phyloP scores from a whole-genome alignment of 2,113 vertebrate species.

The Etheostoma spectabile region DNA sequence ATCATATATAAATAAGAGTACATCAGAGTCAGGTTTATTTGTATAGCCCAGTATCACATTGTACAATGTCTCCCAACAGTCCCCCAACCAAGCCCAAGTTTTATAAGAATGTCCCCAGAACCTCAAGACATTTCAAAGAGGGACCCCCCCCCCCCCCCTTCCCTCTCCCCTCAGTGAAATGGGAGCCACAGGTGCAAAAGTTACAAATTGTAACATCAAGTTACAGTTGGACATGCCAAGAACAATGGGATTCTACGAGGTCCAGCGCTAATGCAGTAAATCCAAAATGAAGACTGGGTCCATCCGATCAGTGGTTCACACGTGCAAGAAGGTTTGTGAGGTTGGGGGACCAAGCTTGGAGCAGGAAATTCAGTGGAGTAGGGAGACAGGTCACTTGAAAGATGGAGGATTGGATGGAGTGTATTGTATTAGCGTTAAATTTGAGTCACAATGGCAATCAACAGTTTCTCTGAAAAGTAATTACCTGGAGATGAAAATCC shows the following conservation, averaged over 20 bases:
- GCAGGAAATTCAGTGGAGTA: not conserved
- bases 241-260: not conserved
- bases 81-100: slow-evolving; percentile 11
- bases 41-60: slow-evolving; percentile 39
- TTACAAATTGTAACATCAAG: not conserved
- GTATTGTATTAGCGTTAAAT: not conserved
- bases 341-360: slow-evolving; percentile 13
- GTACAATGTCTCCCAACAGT: slow-evolving; percentile 32
- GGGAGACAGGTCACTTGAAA: not conserved
- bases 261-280: not conserved
- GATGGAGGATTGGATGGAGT: not conserved
- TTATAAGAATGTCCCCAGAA: slow-evolving; percentile 30
- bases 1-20: slow-evolving; percentile 68
- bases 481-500: not conserved
- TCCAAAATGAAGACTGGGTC: not conserved
- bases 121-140: not conserved
- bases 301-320: not conserved
- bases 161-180: not conserved
- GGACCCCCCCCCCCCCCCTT: no score
- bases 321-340: not conserved
- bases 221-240: slow-evolving; percentile 6
- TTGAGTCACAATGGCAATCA: not conserved
- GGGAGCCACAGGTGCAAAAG: not conserved
- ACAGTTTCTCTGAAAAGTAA: not conserved
- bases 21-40: slow-evolving; percentile 63